Percentiles rank a stretch among this genome's conserved stretches.
These are phyloP conservation scores for Hypocryptadius cinnamomeus DNA, from an alignment of 2,113 vertebrate genomes.

Conservation along the genomic window DNA sequence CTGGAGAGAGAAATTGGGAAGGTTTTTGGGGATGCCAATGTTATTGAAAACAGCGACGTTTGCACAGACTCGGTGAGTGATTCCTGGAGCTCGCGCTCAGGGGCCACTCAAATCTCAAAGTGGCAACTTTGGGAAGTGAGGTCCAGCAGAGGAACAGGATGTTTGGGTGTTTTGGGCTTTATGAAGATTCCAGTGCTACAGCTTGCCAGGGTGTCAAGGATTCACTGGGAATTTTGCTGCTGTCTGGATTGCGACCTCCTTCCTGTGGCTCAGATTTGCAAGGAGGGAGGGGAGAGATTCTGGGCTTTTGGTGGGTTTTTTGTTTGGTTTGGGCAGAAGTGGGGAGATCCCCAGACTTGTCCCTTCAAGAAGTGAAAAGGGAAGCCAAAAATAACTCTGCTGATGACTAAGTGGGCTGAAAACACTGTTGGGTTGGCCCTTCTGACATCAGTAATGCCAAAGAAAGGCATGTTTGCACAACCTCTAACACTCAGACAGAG, in stretches of 20 bases:
- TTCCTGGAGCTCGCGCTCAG: background rate
- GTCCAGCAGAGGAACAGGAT: background rate
- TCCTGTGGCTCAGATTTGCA: background rate
- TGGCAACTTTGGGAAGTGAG: background rate
- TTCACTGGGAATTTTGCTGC: background rate
- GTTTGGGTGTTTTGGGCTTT: background rate
- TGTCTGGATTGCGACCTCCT: accelerated
- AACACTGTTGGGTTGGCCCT: background rate
- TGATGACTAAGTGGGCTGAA: background rate
- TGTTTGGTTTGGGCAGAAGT: background rate
- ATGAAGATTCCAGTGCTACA: background rate
- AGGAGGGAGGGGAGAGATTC: background rate
- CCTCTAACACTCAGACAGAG: background rate
- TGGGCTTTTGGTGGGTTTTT: background rate
- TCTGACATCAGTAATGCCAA: background rate
- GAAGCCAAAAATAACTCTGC: background rate
- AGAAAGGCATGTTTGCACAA: background rate
- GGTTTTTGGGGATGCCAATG: slow-evolving; percentile 74
- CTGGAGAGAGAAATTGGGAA: slow-evolving; percentile 90
- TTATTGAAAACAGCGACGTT: slow-evolving; percentile 87
- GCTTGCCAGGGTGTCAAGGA: background rate
- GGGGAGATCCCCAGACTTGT: background rate
- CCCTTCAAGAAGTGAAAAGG: background rate
- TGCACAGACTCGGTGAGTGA: slow-evolving; percentile 78
- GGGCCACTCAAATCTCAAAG: background rate